phyloP scores from a whole-genome alignment of 2,797 vertebrate species.

The Fundulus diaphanus region DNA sequence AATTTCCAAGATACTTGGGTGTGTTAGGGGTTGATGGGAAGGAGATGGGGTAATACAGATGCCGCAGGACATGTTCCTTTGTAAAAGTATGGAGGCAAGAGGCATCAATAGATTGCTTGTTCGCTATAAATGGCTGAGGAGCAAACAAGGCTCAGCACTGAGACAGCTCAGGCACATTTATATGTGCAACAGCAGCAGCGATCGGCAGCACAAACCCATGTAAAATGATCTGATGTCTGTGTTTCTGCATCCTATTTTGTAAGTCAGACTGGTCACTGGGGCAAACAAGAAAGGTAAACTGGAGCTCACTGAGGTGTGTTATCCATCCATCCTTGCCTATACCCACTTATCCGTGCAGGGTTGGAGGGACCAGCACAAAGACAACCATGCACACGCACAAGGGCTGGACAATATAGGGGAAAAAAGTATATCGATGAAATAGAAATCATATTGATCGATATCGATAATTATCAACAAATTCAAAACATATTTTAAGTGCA shows the following conservation, averaged over 20 bases:
- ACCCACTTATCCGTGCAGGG: no score
- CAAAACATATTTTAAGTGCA: no score
- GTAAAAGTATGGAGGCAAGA: constrained; percentile 12
- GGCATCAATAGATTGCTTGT: constrained; percentile 13
- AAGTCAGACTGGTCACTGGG: not conserved
- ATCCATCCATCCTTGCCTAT: no score
- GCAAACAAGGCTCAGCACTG: constrained; percentile 8
- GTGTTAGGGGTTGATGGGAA: constrained; percentile 1
- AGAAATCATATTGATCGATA: no score
- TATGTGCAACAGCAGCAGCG: not conserved
- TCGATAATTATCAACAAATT: no score
- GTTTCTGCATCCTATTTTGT: not conserved
- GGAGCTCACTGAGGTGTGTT: not conserved
- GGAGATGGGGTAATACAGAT: constrained; percentile 18
- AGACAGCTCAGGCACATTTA: not conserved
- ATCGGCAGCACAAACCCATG: constrained; percentile 3
- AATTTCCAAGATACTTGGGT: constrained; percentile 31
- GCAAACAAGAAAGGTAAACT: not conserved
- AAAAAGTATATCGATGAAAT: no score
- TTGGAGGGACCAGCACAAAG: no score
- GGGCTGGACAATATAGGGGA: no score
- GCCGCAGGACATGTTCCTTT: constrained; percentile 18
- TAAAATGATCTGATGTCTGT: not conserved
- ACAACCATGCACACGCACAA: no score
- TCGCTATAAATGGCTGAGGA: constrained; percentile 6